Evolutionary conservation across 2,113 vertebrate genomes (phyloP).

Genomic region (Jaculus jaculus): DNA sequence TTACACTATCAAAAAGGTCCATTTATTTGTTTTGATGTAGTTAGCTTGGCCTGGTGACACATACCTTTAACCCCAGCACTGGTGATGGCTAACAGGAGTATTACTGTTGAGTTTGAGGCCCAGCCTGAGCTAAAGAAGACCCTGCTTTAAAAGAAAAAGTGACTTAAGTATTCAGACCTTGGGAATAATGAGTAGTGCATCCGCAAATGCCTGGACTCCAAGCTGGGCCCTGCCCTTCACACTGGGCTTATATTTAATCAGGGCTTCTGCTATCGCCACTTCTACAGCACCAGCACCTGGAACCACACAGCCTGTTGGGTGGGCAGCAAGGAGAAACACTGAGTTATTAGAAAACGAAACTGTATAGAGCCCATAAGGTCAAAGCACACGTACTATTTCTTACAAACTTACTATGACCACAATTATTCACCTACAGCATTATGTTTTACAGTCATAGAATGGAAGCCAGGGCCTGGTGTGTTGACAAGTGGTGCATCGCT

Average conservation of each 20-base stretch:
- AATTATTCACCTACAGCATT: neutral
- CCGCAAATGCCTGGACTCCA: constrained; percentile 96
- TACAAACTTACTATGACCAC: neutral
- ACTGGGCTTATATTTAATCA: constrained; percentile 92
- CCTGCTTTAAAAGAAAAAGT: no score
- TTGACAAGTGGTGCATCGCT: neutral
- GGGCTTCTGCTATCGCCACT: constrained; percentile 93
- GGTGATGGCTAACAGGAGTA: no score
- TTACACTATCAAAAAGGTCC: neutral
- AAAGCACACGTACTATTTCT: neutral
- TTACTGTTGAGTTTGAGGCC: no score
- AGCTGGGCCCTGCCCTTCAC: constrained; percentile 96
- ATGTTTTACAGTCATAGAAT: neutral
- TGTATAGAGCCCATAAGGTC: neutral
- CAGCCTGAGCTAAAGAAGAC: no score
- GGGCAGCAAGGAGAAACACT: neutral
- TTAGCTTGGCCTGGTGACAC: neutral
- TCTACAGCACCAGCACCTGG: constrained; percentile 94
- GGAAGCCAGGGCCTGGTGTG: neutral
- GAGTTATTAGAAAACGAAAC: neutral
- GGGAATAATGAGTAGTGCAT: constrained; percentile 95
- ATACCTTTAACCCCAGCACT: no score
- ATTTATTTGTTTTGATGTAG: neutral
- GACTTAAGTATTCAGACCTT: constrained; percentile 87
- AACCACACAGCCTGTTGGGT: constrained; percentile 90